Evolutionary conservation across 2,888 invertebrate species (phyloP), one percentile per base, ranked within the genome.

Genomic region (Pseudeuparius sepicola): DNA sequence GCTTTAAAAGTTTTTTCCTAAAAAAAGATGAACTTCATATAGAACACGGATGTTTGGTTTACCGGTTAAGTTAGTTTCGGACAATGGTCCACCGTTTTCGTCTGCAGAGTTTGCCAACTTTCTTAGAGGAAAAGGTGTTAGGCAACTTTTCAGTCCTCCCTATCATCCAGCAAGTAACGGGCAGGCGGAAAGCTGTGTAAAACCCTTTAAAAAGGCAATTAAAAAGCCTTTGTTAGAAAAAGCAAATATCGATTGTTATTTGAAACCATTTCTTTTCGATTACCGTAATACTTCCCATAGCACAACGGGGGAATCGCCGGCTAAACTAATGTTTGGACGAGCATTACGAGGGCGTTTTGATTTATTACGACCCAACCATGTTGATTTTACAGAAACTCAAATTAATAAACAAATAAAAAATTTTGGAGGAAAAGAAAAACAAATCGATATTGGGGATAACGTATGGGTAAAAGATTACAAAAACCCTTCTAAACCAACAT

Each of bases 61-160:
- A n/a, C n/a, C n/a, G n/a, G n/a, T n/a, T n/a, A n/a, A n/a, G n/a
- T n/a, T n/a, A n/a, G n/a, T n/a, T n/a, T n/a, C n/a, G n/a, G 52
- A 52, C 37, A 52, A 54, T 37, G 52, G 48, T 5, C 39, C 44
- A 1, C 36, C 42, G 9, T 52, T 50, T 37, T 34, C 38, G 4
- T 52, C 51, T n/a, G 27, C 34, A 20, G 46, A 48, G 33, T 48
- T 53, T 26, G 11, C 11, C 16, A 12, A 6, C n/a, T 41, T 37
- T 24, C 24, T 41, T 17, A 27, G 15, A 14, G 2, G 11, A 24
- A 43, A 43, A 24, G 34, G 31, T 9, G 37, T 42, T 32, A 27
- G 39, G 27, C 39, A 25, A 6, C 9, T 34, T 12, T 27, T 26
- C 15, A 18, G 4, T 13, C n/a, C 40, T 4, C 39, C 39, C 4